Percentiles rank a stretch among this genome's conserved stretches.
Conservation (phyloP, 2,797 vertebrate species). For the Takifugu rubripes region DNA sequence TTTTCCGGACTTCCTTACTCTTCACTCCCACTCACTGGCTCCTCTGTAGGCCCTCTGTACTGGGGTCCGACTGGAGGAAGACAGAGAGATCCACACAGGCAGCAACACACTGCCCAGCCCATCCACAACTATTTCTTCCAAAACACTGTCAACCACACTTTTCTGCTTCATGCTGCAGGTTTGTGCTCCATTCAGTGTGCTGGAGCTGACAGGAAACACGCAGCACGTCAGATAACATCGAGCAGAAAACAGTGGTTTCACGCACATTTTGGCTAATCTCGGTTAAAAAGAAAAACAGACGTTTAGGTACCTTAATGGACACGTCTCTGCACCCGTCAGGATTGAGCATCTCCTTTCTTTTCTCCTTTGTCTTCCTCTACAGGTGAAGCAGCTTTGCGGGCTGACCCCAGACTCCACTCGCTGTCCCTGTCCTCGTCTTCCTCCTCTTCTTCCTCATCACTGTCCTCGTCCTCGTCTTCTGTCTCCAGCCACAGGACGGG, state of each 20-base stretch:
- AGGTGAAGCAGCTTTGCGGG: constrained; percentile 95
- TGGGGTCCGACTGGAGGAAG: constrained; percentile 32
- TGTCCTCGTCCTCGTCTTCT: constrained; percentile 64
- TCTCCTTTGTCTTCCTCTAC: not conserved
- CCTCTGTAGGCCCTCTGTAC: constrained; percentile 61
- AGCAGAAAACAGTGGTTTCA: not conserved
- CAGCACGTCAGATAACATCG: constrained; percentile 33
- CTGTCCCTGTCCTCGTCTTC: constrained; percentile 83
- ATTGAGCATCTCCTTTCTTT: not conserved
- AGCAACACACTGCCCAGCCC: constrained; percentile 40
- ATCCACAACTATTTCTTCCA: constrained; percentile 63
- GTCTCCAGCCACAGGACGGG: constrained; percentile 87
- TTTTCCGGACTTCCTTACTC: constrained; percentile 74
- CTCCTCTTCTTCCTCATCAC: constrained; percentile 65
- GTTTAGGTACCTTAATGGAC: not conserved
- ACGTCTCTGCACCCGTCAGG: too few species aligned
- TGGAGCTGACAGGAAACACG: constrained; percentile 53
- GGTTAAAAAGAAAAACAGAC: not conserved
- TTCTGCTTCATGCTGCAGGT: constrained; percentile 46
- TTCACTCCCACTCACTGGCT: constrained; percentile 59
- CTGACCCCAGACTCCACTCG: constrained; percentile 90
- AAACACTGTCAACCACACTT: constrained; percentile 60
- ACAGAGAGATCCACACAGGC: constrained; percentile 18
- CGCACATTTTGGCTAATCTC: not conserved
- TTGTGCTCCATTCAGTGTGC: constrained; percentile 60